Conservation (phyloP, 2,888 invertebrate species). For the Norana najaformis region DNA sequence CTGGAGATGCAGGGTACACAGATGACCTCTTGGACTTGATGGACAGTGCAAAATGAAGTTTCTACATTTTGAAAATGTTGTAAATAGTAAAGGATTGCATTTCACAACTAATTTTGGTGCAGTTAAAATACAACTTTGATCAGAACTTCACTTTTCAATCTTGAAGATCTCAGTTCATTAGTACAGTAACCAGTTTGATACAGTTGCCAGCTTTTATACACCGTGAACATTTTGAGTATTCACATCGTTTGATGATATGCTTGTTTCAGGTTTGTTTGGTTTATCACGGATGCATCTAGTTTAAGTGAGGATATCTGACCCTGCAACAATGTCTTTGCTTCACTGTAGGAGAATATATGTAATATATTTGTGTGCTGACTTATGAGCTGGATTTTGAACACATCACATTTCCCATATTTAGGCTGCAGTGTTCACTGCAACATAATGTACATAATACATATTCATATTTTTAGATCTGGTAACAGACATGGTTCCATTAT, state of each 20-base stretch:
- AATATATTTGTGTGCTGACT: not conserved
- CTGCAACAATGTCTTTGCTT: not conserved
- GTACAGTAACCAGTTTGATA: not conserved
- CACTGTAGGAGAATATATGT: not conserved
- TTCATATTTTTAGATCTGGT: not conserved
- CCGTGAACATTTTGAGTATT: not conserved
- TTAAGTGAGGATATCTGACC: not conserved
- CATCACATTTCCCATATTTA: not conserved
- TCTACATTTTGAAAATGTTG: not conserved
- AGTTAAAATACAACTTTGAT: not conserved
- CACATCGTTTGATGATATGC: not conserved
- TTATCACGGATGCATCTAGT: not conserved
- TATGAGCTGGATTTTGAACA: no score
- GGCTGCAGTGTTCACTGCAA: not conserved
- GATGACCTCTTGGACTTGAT: slow-evolving; percentile 59
- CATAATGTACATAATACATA: not conserved
- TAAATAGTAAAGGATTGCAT: not conserved
- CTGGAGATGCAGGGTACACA: slow-evolving; percentile 45
- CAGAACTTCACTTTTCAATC: no score
- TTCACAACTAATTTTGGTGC: not conserved
- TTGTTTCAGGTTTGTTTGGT: not conserved
- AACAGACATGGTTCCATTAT: not conserved
- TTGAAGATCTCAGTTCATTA: not conserved
- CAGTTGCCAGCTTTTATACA: not conserved
- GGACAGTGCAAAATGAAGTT: slow-evolving; percentile 49